phyloP scores from a whole-genome alignment of 2,888 invertebrate genomes.

The Nemurella pictetii region DNA sequence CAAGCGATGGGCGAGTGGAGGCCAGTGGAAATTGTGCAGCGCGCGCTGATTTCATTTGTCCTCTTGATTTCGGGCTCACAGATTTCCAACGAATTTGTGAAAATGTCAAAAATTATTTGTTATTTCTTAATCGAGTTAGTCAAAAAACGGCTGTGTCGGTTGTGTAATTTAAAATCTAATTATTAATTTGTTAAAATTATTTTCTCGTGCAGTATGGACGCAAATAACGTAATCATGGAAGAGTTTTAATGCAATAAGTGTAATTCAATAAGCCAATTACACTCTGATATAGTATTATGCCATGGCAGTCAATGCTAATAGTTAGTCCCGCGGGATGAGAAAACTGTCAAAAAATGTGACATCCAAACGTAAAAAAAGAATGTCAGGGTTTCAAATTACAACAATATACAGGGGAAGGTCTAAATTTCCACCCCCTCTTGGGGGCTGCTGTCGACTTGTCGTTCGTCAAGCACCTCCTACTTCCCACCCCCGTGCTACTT shows the following conservation, averaged over 20 bases:
- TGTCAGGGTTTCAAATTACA: conserved; percentile 33
- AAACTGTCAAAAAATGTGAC: conserved; percentile 38
- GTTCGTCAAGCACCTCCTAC: conserved; percentile 25
- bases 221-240: conserved; percentile 22
- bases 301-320: conserved; percentile 27
- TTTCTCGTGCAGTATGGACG: conserved; percentile 4
- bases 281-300: conserved; percentile 13
- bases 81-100: not conserved
- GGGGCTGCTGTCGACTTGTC: conserved; percentile 28
- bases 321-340: conserved; percentile 18
- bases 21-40: not conserved
- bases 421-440: conserved; percentile 32
- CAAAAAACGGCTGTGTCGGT: not conserved
- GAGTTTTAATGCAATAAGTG: conserved; percentile 11
- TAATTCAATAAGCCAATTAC: conserved; percentile 27
- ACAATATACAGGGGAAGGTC: conserved; percentile 31
- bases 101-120: conserved; percentile 2
- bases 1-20: not conserved
- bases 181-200: conserved; percentile 27
- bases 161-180: conserved; percentile 22
- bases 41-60: not conserved
- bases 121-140: not conserved
- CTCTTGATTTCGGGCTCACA: not conserved
- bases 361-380: conserved; percentile 32
- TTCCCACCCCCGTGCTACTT: not conserved